Conservation (phyloP, 2,888 invertebrate species). For the Agrochola circellaris region DNA sequence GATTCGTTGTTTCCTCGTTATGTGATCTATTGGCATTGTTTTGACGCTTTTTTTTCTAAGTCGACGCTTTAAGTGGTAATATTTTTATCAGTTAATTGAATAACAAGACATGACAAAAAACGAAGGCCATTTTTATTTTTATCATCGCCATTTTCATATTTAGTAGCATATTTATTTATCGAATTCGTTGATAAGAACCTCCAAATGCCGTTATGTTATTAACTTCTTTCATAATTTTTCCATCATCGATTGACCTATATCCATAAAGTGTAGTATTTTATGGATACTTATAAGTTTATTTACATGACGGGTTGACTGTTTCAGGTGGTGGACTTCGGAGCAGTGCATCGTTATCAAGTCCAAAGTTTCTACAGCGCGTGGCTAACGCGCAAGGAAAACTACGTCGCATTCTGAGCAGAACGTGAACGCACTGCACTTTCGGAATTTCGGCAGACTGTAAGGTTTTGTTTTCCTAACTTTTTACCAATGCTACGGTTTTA, state of each 20-base stretch:
- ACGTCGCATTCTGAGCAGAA: conserved; percentile 9
- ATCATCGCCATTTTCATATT: conserved; percentile 14
- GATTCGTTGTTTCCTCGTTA: conserved; percentile 48
- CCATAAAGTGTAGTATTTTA: neutral
- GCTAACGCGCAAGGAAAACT: conserved; percentile 7
- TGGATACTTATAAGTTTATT: conserved; percentile 6
- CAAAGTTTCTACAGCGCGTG: conserved; percentile 38
- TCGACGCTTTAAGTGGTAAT: neutral
- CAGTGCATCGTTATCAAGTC: conserved; percentile 39
- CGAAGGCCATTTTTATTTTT: conserved; percentile 1
- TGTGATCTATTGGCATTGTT: conserved; percentile 36
- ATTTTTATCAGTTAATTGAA: conserved; percentile 11
- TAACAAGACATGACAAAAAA: neutral
- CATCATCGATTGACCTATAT: neutral
- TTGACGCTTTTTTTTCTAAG: conserved; percentile 6
- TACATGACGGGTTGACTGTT: conserved; percentile 30
- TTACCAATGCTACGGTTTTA: neutral
- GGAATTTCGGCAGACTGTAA: conserved; percentile 1
- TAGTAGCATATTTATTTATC: neutral
- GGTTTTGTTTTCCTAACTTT: too few species aligned
- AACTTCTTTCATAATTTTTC: neutral
- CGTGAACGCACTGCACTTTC: conserved; percentile 19
- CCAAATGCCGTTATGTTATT: neutral
- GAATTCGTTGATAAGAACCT: neutral
- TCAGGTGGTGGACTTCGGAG: conserved; percentile 49